These are phyloP conservation scores for Perca schrenkii DNA, from an alignment of 2,113 vertebrate species.

Conservation along the genomic window DNA sequence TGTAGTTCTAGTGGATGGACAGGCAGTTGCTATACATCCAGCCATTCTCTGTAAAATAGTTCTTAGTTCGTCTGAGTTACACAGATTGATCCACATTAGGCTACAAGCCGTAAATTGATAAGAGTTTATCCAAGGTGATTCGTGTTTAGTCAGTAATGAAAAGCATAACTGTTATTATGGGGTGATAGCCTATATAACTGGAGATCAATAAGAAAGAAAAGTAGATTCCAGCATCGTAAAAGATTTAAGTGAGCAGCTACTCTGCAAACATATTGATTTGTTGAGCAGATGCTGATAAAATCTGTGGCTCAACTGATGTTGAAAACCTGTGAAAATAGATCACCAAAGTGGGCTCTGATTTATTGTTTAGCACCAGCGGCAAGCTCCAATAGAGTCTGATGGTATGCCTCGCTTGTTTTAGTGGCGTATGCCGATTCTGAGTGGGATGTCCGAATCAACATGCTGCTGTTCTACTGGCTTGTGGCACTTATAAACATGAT, in stretches of 20 bases:
- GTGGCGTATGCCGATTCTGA: background rate
- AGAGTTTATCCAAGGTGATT: conserved; percentile 34
- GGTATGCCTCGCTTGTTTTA: background rate
- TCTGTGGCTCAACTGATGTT: background rate
- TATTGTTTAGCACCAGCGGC: conserved; percentile 11
- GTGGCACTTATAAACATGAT: too few relatives aligned
- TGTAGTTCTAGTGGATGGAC: background rate
- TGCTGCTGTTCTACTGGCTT: background rate
- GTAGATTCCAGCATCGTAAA: conserved; percentile 39
- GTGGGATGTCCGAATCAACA: background rate
- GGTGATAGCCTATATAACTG: background rate
- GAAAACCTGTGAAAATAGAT: conserved; percentile 13
- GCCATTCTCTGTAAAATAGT: conserved; percentile 5
- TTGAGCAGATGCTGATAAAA: conserved; percentile 38
- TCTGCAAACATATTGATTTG: conserved; percentile 41
- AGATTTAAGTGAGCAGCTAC: conserved; percentile 33
- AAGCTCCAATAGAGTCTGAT: background rate
- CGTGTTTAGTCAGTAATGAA: conserved; percentile 37
- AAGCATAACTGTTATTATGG: conserved; percentile 4
- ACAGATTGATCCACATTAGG: conserved; percentile 12
- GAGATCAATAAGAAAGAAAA: conserved; percentile 39
- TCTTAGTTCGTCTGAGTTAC: conserved; percentile 3
- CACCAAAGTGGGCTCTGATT: background rate
- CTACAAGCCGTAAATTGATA: conserved; percentile 24
- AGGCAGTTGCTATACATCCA: conserved; percentile 33